Conservation (phyloP, 2,113 vertebrate species). For the Ameiurus melas region DNA sequence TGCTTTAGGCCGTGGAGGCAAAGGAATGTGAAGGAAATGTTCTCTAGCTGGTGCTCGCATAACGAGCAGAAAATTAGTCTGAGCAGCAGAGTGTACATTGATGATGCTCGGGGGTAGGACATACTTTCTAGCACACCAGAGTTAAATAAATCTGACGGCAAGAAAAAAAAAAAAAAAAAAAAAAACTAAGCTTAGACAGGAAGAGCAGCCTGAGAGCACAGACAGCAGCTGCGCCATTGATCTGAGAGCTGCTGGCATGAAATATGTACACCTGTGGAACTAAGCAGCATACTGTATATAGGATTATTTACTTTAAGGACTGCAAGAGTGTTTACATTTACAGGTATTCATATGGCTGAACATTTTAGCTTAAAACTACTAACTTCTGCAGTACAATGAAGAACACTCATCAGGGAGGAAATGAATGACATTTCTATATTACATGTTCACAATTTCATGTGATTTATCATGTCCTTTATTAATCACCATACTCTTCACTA, state of each 20-base stretch:
- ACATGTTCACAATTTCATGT: not conserved
- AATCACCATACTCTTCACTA: not conserved
- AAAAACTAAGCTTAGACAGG: conserved; percentile 1
- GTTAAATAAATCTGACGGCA: conserved; percentile 34
- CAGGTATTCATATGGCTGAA: not conserved
- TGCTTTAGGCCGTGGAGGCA: conserved; percentile 28
- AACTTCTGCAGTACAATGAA: not conserved
- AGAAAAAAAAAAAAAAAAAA: not conserved
- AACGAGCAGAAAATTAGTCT: conserved; percentile 41
- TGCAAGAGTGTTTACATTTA: not conserved
- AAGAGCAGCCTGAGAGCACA: conserved; percentile 10
- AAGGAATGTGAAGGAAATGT: conserved; percentile 17
- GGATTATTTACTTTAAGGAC: not conserved
- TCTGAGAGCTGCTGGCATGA: conserved; percentile 7
- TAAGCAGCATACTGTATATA: not conserved
- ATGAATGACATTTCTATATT: not conserved
- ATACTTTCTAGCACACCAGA: conserved; percentile 40
- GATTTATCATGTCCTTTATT: not conserved
- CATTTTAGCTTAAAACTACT: no score
- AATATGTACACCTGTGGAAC: conserved; percentile 11
- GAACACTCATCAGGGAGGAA: not conserved
- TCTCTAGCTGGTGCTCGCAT: conserved; percentile 23
- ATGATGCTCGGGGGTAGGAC: conserved; percentile 40
- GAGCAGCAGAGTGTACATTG: conserved; percentile 7
- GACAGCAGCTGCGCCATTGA: conserved; percentile 16